A percentile compares a stretch with the other conserved stretches of the same genome.
Conservation (phyloP, 2,113 vertebrate genomes). For the Stictonetta naevosa region DNA sequence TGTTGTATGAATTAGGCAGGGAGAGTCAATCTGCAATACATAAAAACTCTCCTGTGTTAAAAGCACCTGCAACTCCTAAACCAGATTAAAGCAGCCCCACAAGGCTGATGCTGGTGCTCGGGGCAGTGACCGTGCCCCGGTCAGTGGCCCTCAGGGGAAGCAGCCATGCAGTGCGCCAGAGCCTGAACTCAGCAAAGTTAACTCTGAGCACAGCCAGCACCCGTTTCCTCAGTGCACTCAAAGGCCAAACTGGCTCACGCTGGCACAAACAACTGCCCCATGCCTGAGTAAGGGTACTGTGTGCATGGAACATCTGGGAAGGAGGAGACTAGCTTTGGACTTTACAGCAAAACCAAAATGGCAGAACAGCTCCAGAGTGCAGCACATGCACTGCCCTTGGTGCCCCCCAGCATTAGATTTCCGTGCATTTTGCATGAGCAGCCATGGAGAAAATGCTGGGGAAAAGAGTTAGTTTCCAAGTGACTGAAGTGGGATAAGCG, state of each 20-base stretch:
- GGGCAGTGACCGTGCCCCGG: accelerated
- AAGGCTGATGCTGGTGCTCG: accelerated
- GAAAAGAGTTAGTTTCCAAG: neutral
- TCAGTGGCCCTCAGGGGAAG: accelerated
- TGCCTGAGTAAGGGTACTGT: neutral
- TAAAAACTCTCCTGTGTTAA: neutral
- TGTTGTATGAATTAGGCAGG: neutral
- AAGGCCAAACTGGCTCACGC: neutral
- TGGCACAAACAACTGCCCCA: neutral
- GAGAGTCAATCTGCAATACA: no score
- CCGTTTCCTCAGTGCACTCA: neutral
- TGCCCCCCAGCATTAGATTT: accelerated
- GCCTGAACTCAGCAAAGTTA: neutral
- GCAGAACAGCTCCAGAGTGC: neutral
- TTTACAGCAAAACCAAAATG: no score
- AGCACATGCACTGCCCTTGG: neutral
- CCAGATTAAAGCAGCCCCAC: accelerated
- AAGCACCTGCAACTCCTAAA: neutral
- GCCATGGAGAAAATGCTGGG: neutral
- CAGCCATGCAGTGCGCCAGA: neutral
- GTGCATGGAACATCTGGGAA: neutral
- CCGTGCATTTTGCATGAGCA: accelerated
- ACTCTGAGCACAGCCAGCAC: neutral
- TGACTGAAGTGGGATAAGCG: accelerated
- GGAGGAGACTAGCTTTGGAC: neutral